Conservation (phyloP, 2,113 vertebrate species). For the Oncorhynchus tshawytscha region DNA sequence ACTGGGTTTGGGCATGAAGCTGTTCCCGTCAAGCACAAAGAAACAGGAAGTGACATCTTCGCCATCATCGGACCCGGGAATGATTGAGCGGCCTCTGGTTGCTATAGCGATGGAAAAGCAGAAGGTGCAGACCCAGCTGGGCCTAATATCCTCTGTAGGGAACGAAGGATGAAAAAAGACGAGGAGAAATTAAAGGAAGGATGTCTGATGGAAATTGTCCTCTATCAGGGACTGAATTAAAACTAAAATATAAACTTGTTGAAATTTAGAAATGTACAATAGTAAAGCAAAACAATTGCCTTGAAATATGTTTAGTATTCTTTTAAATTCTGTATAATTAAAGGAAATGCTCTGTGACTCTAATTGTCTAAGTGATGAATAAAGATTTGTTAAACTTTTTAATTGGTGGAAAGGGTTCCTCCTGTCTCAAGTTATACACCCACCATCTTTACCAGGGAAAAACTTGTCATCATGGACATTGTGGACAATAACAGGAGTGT, state of each 20-base stretch:
- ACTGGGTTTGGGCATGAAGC: conserved; percentile 16
- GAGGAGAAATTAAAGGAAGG: not conserved
- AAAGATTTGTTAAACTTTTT: conserved; percentile 35
- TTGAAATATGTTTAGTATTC: not conserved
- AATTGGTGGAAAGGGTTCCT: conserved; percentile 49
- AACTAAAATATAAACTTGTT: not conserved
- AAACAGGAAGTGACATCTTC: conserved; percentile 45
- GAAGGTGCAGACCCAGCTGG: conserved; percentile 58
- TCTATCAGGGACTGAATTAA: not conserved
- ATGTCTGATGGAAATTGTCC: conserved; percentile 29
- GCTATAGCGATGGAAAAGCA: conserved; percentile 60
- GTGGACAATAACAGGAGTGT: not conserved
- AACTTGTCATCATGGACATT: not conserved
- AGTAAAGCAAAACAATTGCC: not conserved
- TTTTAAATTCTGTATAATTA: conserved; percentile 18
- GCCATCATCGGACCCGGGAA: conserved; percentile 2
- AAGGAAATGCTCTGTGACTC: conserved; percentile 15
- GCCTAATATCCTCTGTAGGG: conserved; percentile 27
- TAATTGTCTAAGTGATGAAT: conserved; percentile 40
- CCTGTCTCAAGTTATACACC: conserved; percentile 3
- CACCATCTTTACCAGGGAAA: not conserved
- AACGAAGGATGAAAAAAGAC: conserved; percentile 29
- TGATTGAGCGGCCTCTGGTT: conserved; percentile 53
- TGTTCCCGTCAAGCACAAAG: conserved; percentile 9
- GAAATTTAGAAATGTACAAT: not conserved